Conservation (phyloP, 2,888 invertebrate species). For the Chamaedrilus cognettii region DNA sequence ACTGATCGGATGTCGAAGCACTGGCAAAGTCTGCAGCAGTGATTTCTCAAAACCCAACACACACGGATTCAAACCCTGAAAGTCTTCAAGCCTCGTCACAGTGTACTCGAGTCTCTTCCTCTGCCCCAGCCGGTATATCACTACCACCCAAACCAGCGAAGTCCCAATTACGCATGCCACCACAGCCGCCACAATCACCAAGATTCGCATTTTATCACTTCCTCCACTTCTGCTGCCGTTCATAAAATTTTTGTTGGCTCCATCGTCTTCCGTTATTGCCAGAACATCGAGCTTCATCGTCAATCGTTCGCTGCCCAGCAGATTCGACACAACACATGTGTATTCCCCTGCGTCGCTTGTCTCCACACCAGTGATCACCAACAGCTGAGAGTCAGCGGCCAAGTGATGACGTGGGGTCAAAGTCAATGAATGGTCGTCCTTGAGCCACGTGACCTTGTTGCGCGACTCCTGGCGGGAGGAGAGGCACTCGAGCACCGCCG, state of each 20-base stretch:
- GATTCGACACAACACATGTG: conserved; percentile 87
- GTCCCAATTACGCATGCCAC: conserved; percentile 91
- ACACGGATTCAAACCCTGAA: too few species aligned
- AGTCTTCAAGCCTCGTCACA: too few species aligned
- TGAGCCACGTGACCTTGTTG: conserved; percentile 79
- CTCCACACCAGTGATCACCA: conserved; percentile 82
- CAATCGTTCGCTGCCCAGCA: conserved; percentile 72
- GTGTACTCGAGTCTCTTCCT: conserved; percentile 29
- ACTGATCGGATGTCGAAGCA: too few species aligned
- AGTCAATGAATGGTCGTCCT: conserved; percentile 75
- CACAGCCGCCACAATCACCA: conserved; percentile 87
- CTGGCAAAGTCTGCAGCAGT: too few species aligned
- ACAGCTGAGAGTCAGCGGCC: conserved; percentile 81
- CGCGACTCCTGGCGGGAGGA: conserved; percentile 82
- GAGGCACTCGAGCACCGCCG: conserved; percentile 86
- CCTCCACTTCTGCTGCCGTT: too few species aligned
- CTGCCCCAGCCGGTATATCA: conserved; percentile 82
- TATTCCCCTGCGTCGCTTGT: conserved; percentile 81
- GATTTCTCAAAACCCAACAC: too few species aligned
- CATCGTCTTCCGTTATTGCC: conserved; percentile 61
- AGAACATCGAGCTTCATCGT: too few species aligned
- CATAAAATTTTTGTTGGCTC: conserved; percentile 39
- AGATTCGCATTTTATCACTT: conserved; percentile 83
- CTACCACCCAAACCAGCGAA: conserved; percentile 87
- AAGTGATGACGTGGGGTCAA: conserved; percentile 82